phyloP scores from a whole-genome alignment of 2,113 vertebrate species.

The Lipophrys pholis region DNA sequence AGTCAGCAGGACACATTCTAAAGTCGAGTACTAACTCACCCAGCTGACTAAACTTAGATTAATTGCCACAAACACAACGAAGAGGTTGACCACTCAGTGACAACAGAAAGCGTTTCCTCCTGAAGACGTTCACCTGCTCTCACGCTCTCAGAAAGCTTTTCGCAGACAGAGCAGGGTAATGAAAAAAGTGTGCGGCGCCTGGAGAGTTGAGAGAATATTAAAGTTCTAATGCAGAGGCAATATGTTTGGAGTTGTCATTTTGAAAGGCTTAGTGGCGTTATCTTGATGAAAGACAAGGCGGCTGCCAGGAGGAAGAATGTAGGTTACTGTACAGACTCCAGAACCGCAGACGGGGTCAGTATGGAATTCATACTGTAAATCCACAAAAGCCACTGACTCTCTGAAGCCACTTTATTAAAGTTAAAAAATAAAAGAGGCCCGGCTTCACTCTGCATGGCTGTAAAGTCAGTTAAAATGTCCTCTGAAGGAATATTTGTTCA shows the following conservation, averaged over 20 bases:
- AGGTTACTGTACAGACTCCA: constrained; percentile 27
- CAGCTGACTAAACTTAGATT: too few relatives aligned
- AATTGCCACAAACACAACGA: too few relatives aligned
- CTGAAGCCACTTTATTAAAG: constrained; percentile 33
- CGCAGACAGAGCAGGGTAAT: constrained; percentile 8
- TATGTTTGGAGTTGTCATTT: constrained; percentile 44
- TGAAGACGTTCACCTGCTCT: too few relatives aligned
- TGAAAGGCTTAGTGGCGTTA: constrained; percentile 42
- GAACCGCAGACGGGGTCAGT: constrained; percentile 41
- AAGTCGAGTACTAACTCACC: too few relatives aligned
- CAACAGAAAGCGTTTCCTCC: too few relatives aligned
- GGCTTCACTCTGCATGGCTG: background rate
- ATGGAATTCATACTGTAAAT: constrained; percentile 58
- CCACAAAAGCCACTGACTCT: background rate
- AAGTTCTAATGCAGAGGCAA: constrained; percentile 30
- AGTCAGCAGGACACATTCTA: too few relatives aligned
- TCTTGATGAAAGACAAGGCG: constrained; percentile 26
- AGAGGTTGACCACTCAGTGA: too few relatives aligned
- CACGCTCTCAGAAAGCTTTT: background rate
- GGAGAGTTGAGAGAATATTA: constrained; percentile 10
- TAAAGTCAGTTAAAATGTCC: constrained; percentile 1
- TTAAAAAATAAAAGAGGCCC: background rate
- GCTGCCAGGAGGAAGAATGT: constrained; percentile 42
- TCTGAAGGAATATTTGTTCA: constrained; percentile 40
- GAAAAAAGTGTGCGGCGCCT: constrained; percentile 3